Conservation (phyloP, 2,888 invertebrate genomes). For the Drepana falcataria region DNA sequence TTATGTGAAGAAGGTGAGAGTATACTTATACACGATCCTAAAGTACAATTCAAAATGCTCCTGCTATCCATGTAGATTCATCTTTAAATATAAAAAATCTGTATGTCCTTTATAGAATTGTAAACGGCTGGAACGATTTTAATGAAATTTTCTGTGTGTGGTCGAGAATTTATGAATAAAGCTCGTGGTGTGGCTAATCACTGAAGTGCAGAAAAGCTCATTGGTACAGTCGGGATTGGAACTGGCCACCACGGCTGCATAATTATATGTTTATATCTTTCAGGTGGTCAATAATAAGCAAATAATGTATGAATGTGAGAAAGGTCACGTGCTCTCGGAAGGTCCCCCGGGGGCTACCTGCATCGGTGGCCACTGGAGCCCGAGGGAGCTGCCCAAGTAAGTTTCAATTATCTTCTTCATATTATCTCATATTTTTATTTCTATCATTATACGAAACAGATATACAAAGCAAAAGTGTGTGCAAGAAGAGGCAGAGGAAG, state of each 20-base stretch:
- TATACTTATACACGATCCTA: neutral
- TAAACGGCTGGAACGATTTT: too few species aligned
- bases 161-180: too few species aligned
- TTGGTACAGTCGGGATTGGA: too few species aligned
- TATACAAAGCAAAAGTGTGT: too few species aligned
- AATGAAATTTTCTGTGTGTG: too few species aligned
- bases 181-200: too few species aligned
- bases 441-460: neutral
- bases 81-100: too few species aligned
- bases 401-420: constrained; percentile 10
- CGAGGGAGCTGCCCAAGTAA: constrained; percentile 88
- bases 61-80: too few species aligned
- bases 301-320: constrained; percentile 97
- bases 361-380: constrained; percentile 96
- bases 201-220: too few species aligned
- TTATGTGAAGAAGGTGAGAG: constrained; percentile 90
- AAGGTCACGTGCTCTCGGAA: constrained; percentile 90
- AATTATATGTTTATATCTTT: constrained; percentile 8
- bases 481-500: too few species aligned
- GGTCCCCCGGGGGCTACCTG: constrained; percentile 97
- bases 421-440: neutral
- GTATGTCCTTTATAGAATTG: too few species aligned
- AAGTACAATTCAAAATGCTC: too few species aligned
- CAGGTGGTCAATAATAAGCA: constrained; percentile 92
- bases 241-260: neutral